phyloP scores from a whole-genome alignment of 1,140 invertebrate genomes.

The Drosophila malerkotliana region DNA sequence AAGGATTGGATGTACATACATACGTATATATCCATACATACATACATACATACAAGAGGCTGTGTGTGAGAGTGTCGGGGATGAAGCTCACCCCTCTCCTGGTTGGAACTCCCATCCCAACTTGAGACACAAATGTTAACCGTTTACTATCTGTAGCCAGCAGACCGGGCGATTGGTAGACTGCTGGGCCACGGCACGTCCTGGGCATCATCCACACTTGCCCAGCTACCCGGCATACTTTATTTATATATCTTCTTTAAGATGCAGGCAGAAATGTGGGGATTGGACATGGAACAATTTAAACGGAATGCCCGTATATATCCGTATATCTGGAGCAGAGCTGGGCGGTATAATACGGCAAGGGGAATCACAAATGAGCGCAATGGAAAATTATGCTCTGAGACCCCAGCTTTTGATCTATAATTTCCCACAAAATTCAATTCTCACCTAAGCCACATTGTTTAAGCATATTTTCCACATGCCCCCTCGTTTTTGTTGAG shows the following conservation, averaged over 20 bases:
- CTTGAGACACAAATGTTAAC: slow-evolving; percentile 61
- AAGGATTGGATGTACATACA: not conserved
- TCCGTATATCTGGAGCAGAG: slow-evolving; percentile 11
- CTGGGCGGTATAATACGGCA: not conserved
- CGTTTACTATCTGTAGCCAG: slow-evolving; percentile 55
- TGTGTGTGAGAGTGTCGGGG: not conserved
- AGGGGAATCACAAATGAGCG: slow-evolving; percentile 32
- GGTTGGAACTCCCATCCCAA: slow-evolving; percentile 10
- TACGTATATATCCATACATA: not conserved
- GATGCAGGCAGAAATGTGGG: slow-evolving; percentile 43
- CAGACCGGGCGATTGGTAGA: slow-evolving; percentile 24
- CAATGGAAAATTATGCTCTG: slow-evolving; percentile 29
- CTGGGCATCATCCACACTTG: slow-evolving; percentile 46
- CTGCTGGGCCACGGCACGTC: slow-evolving; percentile 22
- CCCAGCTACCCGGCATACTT: slow-evolving; percentile 35
- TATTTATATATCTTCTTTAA: slow-evolving; percentile 53
- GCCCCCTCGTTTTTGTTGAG: not conserved
- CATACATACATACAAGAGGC: too few species aligned
- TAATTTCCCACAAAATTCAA: slow-evolving; percentile 43
- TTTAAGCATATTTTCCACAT: slow-evolving; percentile 1
- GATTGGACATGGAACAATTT: slow-evolving; percentile 41
- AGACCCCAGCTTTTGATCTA: slow-evolving; percentile 36
- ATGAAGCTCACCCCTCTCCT: not conserved
- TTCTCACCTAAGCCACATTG: slow-evolving; percentile 26
- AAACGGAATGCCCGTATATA: slow-evolving; percentile 21